A percentile compares a stretch with the other conserved stretches of the same genome.
phyloP scores from a whole-genome alignment of 2,888 invertebrate genomes.

The Ellobium chinense region DNA sequence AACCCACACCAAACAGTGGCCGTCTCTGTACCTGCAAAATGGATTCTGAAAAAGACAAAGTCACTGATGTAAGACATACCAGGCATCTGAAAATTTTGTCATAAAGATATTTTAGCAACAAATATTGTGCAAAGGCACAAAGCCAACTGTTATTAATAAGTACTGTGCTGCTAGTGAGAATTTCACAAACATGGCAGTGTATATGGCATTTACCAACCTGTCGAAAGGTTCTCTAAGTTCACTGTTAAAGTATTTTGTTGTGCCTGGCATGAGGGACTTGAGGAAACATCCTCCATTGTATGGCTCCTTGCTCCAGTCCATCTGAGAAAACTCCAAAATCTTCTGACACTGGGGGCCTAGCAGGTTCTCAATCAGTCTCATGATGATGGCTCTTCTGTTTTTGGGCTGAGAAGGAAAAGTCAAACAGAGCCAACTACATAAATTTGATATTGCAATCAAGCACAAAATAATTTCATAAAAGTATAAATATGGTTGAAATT shows the following conservation, averaged over 20 bases:
- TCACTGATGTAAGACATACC: too few species aligned
- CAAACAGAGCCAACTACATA: too few species aligned
- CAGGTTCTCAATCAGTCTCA: slow-evolving; percentile 74
- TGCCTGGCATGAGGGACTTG: slow-evolving; percentile 73
- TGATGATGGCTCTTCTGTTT: slow-evolving; percentile 75
- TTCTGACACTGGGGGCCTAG: slow-evolving; percentile 73
- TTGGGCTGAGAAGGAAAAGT: slow-evolving; percentile 65
- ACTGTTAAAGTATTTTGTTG: slow-evolving; percentile 68
- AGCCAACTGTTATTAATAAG: too few species aligned
- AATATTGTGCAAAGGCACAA: too few species aligned
- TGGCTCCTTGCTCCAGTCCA: slow-evolving; percentile 77
- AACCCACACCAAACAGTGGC: slow-evolving; percentile 77
- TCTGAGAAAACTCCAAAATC: slow-evolving; percentile 74
- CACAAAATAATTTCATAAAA: too few species aligned
- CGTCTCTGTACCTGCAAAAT: slow-evolving; percentile 78
- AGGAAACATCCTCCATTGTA: slow-evolving; percentile 77
- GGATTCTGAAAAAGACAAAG: too few species aligned
- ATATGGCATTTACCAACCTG: slow-evolving; percentile 21
- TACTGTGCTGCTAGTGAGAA: too few species aligned
- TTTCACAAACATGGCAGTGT: too few species aligned
- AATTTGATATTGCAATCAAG: too few species aligned
- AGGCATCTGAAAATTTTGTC: too few species aligned
- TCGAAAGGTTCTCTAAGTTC: slow-evolving; percentile 65
- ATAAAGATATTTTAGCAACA: too few species aligned
- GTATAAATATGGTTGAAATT: too few species aligned